Percentiles rank a stretch among this genome's conserved stretches.
Evolutionary conservation across 2,113 vertebrate species (phyloP).

Genomic region (Dicaeum eximium): DNA sequence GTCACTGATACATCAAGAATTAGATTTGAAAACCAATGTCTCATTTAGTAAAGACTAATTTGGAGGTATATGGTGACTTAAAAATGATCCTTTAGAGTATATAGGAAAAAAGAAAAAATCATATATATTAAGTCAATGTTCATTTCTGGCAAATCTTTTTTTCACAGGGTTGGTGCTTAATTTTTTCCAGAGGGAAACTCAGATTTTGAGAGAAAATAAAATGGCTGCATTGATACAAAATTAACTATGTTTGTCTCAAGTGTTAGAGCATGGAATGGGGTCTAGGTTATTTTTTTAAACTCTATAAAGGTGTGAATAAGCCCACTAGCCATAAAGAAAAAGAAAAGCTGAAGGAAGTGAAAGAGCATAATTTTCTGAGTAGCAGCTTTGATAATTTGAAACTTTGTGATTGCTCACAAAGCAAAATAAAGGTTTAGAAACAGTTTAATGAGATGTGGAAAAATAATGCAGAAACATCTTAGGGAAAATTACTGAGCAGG

Average conservation of each 20-base stretch:
- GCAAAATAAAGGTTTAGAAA: neutral
- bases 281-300: neutral
- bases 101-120: neutral
- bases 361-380: neutral
- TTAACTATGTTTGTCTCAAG: neutral
- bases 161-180: neutral
- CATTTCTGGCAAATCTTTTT: neutral
- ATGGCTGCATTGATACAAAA: neutral
- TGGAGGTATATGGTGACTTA: neutral
- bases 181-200: neutral
- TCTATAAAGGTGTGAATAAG: neutral
- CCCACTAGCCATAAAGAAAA: neutral
- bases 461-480: neutral
- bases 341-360: neutral
- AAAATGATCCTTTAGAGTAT: neutral
- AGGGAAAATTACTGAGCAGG: neutral
- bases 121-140: neutral
- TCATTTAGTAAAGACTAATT: neutral
- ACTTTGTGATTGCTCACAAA: neutral
- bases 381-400: neutral
- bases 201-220: neutral
- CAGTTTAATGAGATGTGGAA: neutral
- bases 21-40: neutral
- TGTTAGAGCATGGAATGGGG: neutral
- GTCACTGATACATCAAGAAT: neutral